These are phyloP conservation scores for Drosophila baimaii DNA, from an alignment of 1,140 invertebrate species.

Conservation along the genomic window DNA sequence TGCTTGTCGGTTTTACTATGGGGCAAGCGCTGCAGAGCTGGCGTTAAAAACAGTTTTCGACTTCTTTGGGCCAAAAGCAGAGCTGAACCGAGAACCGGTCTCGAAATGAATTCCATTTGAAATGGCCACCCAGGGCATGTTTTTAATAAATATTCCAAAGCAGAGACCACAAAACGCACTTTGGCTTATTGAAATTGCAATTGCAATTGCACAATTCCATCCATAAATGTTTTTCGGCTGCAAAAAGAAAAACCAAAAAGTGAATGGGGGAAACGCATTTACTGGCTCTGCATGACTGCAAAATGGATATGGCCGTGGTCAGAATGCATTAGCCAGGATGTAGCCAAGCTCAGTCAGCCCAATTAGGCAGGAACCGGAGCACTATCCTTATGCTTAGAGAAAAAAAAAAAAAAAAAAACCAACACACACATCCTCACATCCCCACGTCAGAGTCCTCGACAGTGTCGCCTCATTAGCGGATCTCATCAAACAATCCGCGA, in stretches of 20 bases:
- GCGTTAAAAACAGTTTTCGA: conserved; percentile 13
- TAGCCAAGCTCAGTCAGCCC: conserved; percentile 9
- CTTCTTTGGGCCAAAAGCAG: no score
- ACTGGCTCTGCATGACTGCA: conserved; percentile 1
- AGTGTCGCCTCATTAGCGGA: conserved; percentile 46
- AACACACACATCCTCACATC: conserved; percentile 10
- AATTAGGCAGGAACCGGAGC: conserved; percentile 36
- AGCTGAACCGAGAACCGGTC: no score
- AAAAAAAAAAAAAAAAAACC: no score
- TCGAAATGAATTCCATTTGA: conserved; percentile 52
- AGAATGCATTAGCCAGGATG: conserved; percentile 41
- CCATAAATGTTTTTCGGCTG: conserved; percentile 42
- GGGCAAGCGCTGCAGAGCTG: conserved; percentile 5
- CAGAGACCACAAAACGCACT: conserved; percentile 71
- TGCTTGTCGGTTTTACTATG: conserved; percentile 23
- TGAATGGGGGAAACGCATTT: conserved; percentile 23
- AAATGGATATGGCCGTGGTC: conserved; percentile 29
- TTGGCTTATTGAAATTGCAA: conserved; percentile 74
- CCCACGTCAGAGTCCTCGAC: conserved; percentile 19
- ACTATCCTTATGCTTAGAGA: conserved; percentile 1
- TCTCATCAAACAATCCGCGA: conserved; percentile 38
- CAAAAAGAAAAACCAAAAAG: conserved; percentile 25
- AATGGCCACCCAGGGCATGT: conserved; percentile 30
- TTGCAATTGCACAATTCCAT: conserved; percentile 31
- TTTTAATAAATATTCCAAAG: conserved; percentile 71